These are phyloP conservation scores for Lithophane socia DNA, from an alignment of 2,888 invertebrate species.

Conservation along the genomic window DNA sequence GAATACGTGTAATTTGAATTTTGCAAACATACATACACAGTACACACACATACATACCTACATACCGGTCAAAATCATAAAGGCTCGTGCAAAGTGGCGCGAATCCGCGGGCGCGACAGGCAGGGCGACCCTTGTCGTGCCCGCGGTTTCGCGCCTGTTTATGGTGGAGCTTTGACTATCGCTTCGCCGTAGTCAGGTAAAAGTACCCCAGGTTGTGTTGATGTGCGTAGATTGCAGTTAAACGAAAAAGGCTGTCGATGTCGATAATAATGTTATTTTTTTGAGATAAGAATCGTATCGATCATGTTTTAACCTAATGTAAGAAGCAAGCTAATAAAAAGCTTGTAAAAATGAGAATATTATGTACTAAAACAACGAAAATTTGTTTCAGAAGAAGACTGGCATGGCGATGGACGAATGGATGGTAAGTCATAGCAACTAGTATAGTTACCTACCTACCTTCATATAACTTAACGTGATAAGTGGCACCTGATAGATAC, in stretches of 20 bases:
- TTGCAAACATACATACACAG: too few relatives aligned
- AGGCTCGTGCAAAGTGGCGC: too few relatives aligned
- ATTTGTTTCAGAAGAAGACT: constrained; percentile 91
- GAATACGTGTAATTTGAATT: too few relatives aligned
- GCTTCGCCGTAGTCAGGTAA: too few relatives aligned
- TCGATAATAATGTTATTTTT: neutral
- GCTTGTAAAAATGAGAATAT: neutral
- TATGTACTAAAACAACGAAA: constrained; percentile 56
- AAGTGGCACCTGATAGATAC: constrained; percentile 28
- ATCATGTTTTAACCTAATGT: neutral
- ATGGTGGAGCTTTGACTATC: too few relatives aligned
- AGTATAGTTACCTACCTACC: constrained; percentile 11
- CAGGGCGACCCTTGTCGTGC: too few relatives aligned
- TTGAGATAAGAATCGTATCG: neutral
- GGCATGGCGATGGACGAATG: constrained; percentile 90
- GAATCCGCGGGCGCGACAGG: too few relatives aligned
- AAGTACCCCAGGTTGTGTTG: neutral
- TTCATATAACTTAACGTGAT: constrained; percentile 8
- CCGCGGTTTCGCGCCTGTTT: too few relatives aligned
- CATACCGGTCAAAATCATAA: too few relatives aligned
- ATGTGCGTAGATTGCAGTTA: neutral
- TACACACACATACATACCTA: too few relatives aligned
- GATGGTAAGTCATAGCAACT: constrained; percentile 80
- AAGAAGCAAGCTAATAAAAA: neutral
- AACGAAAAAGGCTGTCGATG: neutral